These are phyloP conservation scores for Onchidella celtica DNA, from an alignment of 2,888 invertebrate genomes.

Conservation along the genomic window DNA sequence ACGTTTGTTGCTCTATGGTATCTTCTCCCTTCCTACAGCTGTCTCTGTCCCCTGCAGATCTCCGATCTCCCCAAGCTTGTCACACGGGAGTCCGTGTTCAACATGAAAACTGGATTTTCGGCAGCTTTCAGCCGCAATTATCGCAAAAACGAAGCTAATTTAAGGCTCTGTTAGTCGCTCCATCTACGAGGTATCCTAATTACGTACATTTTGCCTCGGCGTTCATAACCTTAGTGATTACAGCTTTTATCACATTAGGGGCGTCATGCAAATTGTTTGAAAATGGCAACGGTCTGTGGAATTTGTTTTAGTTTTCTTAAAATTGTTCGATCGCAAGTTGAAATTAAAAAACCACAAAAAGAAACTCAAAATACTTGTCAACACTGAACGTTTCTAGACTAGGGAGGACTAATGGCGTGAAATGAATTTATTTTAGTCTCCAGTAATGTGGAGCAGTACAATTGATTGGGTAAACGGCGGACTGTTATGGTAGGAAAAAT, in stretches of 20 bases:
- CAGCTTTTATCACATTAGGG: background rate
- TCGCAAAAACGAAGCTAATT: conserved; percentile 38
- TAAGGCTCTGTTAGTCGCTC: background rate
- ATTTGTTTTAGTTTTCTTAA: no score
- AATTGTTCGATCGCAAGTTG: no score
- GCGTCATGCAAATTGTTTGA: conserved; percentile 8
- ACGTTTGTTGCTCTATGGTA: background rate
- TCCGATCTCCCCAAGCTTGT: background rate
- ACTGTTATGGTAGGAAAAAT: no score
- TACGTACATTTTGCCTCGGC: no score
- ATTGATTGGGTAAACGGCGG: no score
- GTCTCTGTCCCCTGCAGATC: background rate
- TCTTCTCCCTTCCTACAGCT: background rate
- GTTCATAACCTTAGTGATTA: conserved; percentile 21
- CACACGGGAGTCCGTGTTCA: background rate
- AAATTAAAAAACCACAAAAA: no score
- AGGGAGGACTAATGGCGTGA: no score
- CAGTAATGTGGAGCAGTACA: no score
- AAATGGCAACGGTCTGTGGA: conserved; percentile 7
- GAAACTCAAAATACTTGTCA: no score
- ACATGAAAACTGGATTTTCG: background rate
- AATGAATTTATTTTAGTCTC: no score
- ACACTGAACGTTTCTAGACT: no score
- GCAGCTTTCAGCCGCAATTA: conserved; percentile 2
- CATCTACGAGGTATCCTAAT: conserved; percentile 19